Conservation (phyloP, 2,797 vertebrate species). For the Schizopygopsis pylzovi region DNA sequence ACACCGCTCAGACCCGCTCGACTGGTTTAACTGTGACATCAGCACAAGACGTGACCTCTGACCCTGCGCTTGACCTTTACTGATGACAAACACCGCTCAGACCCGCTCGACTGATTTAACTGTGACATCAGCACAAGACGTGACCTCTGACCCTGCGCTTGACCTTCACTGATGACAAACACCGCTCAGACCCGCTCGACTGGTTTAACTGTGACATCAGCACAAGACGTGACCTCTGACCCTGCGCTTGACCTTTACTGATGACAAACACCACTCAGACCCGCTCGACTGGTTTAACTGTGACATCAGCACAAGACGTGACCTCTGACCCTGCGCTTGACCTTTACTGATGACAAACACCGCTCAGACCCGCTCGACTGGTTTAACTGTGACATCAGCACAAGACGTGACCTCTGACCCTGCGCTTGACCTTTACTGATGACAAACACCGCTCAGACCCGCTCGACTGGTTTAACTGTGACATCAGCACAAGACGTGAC, state of each 20-base stretch:
- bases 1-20: not conserved
- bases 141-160: too few species aligned
- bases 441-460: not conserved
- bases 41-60: too few species aligned
- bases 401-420: too few species aligned
- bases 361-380: not conserved
- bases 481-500: too few species aligned
- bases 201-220: too few species aligned
- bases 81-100: not conserved
- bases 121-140: not conserved
- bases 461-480: not conserved
- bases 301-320: not conserved
- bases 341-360: not conserved
- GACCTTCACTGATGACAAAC: not conserved
- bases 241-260: not conserved
- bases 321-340: not conserved
- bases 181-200: not conserved
- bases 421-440: not conserved
- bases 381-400: not conserved
- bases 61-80: too few species aligned
- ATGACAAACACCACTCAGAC: not conserved
- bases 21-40: too few species aligned
- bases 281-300: not conserved
- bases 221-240: too few species aligned
- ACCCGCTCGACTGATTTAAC: not conserved